Conservation (phyloP, 2,113 vertebrate species). For the Carollia perspicillata region DNA sequence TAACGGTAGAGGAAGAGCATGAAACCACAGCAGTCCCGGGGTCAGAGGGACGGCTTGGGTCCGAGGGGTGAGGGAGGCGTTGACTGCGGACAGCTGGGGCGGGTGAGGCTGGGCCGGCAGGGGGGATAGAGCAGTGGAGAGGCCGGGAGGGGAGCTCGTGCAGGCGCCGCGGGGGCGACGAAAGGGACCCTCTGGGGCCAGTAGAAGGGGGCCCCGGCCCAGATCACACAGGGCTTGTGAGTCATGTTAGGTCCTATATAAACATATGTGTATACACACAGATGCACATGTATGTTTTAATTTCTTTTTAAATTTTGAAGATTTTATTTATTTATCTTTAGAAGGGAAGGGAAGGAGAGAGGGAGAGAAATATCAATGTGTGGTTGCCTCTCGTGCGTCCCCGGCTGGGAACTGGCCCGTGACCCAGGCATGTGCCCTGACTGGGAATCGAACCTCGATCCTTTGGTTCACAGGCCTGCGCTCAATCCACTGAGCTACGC, state of each 20-base stretch:
- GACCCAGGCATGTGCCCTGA: too few relatives aligned
- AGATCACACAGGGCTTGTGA: background rate
- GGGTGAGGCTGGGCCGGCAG: background rate
- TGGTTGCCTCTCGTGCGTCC: too few relatives aligned
- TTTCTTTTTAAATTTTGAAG: too few relatives aligned
- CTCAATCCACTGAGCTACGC: too few relatives aligned
- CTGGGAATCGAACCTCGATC: too few relatives aligned
- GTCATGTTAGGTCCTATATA: background rate
- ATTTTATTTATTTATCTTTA: too few relatives aligned
- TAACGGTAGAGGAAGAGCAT: background rate
- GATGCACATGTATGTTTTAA: background rate
- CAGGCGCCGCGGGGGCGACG: fast-evolving
- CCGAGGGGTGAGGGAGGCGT: background rate
- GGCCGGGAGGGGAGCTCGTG: background rate
- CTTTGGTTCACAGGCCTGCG: too few relatives aligned
- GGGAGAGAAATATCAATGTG: too few relatives aligned
- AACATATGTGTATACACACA: background rate
- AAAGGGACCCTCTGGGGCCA: background rate
- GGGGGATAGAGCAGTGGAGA: background rate
- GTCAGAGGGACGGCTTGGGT: background rate
- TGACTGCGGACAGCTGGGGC: too few relatives aligned
- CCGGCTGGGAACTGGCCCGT: too few relatives aligned
- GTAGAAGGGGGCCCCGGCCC: background rate
- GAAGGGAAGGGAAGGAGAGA: too few relatives aligned
- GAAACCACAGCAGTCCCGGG: background rate